A percentile compares a stretch with the other conserved stretches of the same genome.
phyloP scores from a whole-genome alignment of 2,888 invertebrate species.

The Xestoiulus laeticollis region DNA sequence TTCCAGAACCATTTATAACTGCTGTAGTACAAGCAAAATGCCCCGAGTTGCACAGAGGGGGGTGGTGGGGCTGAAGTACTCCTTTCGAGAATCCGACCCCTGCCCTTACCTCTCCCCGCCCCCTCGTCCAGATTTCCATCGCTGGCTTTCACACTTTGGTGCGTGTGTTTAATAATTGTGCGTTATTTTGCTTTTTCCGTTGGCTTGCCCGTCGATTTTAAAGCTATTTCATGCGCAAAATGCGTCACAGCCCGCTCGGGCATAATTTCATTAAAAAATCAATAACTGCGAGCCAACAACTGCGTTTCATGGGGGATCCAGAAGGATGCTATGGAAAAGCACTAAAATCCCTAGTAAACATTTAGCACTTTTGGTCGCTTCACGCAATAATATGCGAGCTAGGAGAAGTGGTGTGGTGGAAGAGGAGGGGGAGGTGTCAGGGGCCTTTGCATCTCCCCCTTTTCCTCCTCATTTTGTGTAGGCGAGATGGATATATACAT shows the following conservation, averaged over 20 bases:
- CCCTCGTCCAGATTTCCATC: conserved; percentile 27
- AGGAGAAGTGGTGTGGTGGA: conserved; percentile 14
- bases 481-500: conserved; percentile 7
- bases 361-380: conserved; percentile 45
- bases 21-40: too few relatives aligned
- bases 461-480: background rate
- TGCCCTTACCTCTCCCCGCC: background rate
- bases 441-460: background rate
- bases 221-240: conserved; percentile 52
- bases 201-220: conserved; percentile 47
- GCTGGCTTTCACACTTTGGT: conserved; percentile 10
- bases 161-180: conserved; percentile 11
- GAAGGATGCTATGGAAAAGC: conserved; percentile 43
- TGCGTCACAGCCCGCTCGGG: conserved; percentile 48
- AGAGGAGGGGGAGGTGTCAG: background rate
- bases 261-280: conserved; percentile 55
- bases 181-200: background rate
- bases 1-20: too few relatives aligned
- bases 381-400: conserved; percentile 18
- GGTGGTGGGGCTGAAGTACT: too few relatives aligned
- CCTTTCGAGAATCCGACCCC: background rate
- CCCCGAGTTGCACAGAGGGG: too few relatives aligned
- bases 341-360: conserved; percentile 48
- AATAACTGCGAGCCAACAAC: conserved; percentile 50
- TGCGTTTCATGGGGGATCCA: conserved; percentile 19